Conservation (phyloP, 2,113 vertebrate genomes). For the Herpailurus yagouaroundi region DNA sequence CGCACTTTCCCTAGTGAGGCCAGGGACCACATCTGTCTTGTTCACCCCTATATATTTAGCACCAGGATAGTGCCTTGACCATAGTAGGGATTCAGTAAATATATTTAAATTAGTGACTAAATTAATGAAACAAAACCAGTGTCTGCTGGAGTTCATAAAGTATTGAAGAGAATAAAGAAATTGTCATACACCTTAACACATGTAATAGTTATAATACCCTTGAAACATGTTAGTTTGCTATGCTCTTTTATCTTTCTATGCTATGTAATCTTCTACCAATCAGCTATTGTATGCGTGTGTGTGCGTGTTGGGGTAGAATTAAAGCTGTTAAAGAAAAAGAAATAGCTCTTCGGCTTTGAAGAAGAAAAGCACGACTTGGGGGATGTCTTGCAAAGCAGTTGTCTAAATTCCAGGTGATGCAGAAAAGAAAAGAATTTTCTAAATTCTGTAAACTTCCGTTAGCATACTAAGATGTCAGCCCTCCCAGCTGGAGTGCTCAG, state of each 20-base stretch:
- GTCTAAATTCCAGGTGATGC: not conserved
- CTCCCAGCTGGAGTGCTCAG: not conserved
- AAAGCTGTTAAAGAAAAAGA: not conserved
- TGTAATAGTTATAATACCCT: not conserved
- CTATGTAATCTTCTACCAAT: not conserved
- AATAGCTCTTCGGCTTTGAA: not conserved
- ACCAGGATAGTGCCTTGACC: not conserved
- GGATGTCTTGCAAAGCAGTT: not conserved
- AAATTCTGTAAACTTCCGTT: not conserved
- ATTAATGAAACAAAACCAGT: not conserved
- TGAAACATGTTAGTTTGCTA: not conserved
- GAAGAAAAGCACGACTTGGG: not conserved
- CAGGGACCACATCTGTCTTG: not conserved
- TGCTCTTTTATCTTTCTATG: not conserved
- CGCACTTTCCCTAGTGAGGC: not conserved
- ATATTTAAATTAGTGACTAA: constrained; percentile 11
- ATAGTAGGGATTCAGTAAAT: not conserved
- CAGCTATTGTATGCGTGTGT: not conserved
- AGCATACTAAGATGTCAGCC: not conserved
- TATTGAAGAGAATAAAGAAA: not conserved
- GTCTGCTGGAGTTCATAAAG: not conserved
- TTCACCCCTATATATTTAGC: not conserved
- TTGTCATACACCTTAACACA: not conserved
- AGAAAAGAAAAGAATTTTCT: not conserved
- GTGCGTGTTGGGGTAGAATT: not conserved